Conservation (phyloP, 2,888 invertebrate species). For the Lasioglossum oenotherae region DNA sequence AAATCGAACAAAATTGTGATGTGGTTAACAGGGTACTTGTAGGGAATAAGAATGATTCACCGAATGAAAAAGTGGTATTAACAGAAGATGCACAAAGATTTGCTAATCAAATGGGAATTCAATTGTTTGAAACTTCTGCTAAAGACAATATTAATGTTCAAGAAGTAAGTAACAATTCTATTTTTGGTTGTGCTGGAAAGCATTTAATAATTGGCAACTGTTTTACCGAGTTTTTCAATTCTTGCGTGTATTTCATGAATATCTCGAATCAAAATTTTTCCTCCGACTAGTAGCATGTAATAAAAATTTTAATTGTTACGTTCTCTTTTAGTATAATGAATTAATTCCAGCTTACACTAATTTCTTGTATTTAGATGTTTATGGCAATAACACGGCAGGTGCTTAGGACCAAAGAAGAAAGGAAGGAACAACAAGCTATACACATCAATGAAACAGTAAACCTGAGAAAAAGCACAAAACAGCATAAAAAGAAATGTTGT, state of each 20-base stretch:
- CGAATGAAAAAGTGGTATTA: slow-evolving; percentile 97
- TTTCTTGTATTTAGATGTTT: slow-evolving; percentile 87
- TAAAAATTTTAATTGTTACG: not conserved
- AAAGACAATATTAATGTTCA: slow-evolving; percentile 99
- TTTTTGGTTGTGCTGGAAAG: slow-evolving; percentile 1
- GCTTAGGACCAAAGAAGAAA: slow-evolving; percentile 93
- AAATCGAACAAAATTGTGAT: slow-evolving; percentile 99
- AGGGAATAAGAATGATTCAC: slow-evolving; percentile 98
- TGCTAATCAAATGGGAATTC: slow-evolving; percentile 98
- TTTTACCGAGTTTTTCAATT: not conserved
- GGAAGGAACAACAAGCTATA: slow-evolving; percentile 90
- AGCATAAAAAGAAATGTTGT: slow-evolving; percentile 85
- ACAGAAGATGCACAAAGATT: slow-evolving; percentile 98
- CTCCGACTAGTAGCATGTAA: not conserved
- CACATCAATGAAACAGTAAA: slow-evolving; percentile 89
- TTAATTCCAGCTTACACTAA: slow-evolving; percentile 26
- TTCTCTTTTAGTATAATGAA: slow-evolving; percentile 2
- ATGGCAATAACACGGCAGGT: slow-evolving; percentile 92
- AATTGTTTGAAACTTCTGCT: slow-evolving; percentile 99
- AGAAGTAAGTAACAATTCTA: slow-evolving; percentile 90
- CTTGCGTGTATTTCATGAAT: not conserved
- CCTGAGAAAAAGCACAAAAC: slow-evolving; percentile 88
- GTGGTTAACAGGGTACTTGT: slow-evolving; percentile 99
- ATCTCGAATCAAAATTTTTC: not conserved
- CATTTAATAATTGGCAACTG: not conserved